These are phyloP conservation scores for Battus philenor DNA, from an alignment of 1,140 invertebrate genomes.

Conservation along the genomic window DNA sequence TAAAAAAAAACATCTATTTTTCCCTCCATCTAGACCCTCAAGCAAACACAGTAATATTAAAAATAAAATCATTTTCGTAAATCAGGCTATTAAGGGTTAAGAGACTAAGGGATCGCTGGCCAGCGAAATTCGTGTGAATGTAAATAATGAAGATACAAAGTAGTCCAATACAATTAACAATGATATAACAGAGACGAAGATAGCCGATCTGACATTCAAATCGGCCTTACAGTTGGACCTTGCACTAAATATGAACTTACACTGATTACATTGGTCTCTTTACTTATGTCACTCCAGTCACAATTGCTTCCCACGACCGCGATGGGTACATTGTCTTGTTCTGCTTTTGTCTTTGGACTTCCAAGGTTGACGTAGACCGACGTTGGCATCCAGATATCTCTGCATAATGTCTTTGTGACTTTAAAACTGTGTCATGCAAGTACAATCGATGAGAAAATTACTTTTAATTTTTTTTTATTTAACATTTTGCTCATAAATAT, in stretches of 20 bases:
- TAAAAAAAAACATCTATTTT: no score
- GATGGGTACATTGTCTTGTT: slow-evolving; percentile 2
- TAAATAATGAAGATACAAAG: no score
- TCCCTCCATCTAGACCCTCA: no score
- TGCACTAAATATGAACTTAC: slow-evolving; percentile 36
- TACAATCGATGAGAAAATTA: no score
- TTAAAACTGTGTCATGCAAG: slow-evolving; percentile 3
- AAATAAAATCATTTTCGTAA: no score
- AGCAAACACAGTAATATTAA: no score
- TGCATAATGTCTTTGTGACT: slow-evolving; percentile 1
- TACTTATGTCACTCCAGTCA: slow-evolving; percentile 14
- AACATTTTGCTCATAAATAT: no score
- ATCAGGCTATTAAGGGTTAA: no score
- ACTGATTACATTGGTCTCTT: slow-evolving; percentile 1
- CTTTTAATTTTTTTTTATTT: no score
- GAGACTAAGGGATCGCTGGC: no score
- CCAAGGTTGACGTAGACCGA: neutral
- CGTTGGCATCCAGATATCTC: neutral
- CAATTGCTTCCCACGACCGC: slow-evolving; percentile 3
- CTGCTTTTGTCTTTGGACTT: slow-evolving; percentile 9
- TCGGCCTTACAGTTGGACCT: slow-evolving; percentile 25
- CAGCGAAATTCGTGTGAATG: no score
- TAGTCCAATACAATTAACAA: neutral
- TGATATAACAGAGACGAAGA: slow-evolving; percentile 1
- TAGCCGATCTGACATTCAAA: slow-evolving; percentile 23